Evolutionary conservation across 2,888 invertebrate species (phyloP), one percentile per base, ranked within the genome.

Genomic region (Teinopalpus imperialis): DNA sequence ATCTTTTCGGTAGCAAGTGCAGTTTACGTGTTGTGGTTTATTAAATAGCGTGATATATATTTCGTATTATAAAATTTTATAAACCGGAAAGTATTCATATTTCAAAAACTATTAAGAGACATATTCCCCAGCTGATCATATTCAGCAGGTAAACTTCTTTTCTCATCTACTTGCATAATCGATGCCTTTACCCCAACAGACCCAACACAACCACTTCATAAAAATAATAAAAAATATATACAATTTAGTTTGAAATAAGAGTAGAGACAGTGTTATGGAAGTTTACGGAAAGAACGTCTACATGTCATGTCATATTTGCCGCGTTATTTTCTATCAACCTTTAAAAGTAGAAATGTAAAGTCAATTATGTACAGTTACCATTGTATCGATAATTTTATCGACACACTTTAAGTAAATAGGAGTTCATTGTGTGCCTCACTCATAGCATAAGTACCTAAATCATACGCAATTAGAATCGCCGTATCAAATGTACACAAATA

Each of bases 181-280:
- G 53, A 53, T 51, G 50, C 52, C 43, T 43, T 36, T 47, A 52
- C 48, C 53, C 54, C 52, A 57, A 52, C 50, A 56, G 32, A 56
- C 45, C 40, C 48, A 54, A 32, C 51, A n/a, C n/a, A n/a, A n/a
- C n/a, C n/a, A n/a, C n/a, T n/a, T n/a, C n/a, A n/a, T n/a, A n/a
- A n/a, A n/a, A n/a, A n/a, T n/a, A n/a, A n/a, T n/a, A n/a, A n/a
- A n/a, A n/a, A n/a, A n/a, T n/a, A n/a, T n/a, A n/a, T n/a, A n/a
- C 31, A 57, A 59, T 52, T 52, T 50, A 52, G 34, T 49, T 48
- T 51, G 43, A 53, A 49, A 59, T 51, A 55, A 53, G 42, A 37
- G 47, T 37, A 54, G 43, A 54, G 43, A 48, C 48, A 47, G 26
- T 46, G 31, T 42, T 21, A 47, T 59, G 58, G 59, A 58, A 61